Conservation (phyloP, 2,113 vertebrate genomes). For the Thamnaconus septentrionalis region DNA sequence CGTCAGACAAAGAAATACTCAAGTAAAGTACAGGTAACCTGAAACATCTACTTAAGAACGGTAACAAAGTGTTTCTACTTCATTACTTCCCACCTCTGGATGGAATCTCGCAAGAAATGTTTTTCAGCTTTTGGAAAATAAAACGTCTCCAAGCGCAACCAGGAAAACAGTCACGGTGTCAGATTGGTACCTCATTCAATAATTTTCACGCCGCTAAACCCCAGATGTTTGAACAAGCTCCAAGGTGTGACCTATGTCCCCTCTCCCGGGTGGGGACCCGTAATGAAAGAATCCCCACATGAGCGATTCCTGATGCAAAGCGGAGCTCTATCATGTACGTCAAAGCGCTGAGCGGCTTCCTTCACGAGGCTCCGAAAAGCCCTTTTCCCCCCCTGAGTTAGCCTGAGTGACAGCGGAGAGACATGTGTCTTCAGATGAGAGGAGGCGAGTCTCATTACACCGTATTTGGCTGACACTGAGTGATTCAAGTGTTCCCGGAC, state of each 20-base stretch:
- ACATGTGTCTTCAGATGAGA: slow-evolving; percentile 76
- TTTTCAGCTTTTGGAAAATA: slow-evolving; percentile 42
- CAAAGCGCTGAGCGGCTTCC: slow-evolving; percentile 25
- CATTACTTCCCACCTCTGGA: no score
- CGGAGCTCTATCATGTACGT: slow-evolving; percentile 48
- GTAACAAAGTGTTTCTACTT: no score
- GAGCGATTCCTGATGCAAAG: slow-evolving; percentile 60
- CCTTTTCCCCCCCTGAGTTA: slow-evolving; percentile 52
- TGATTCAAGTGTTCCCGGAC: slow-evolving; percentile 78
- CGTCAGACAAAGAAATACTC: no score
- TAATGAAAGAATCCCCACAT: slow-evolving; percentile 65
- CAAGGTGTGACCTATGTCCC: slow-evolving; percentile 60
- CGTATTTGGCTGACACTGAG: slow-evolving; percentile 75
- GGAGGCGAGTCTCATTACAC: slow-evolving; percentile 76
- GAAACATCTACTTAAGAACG: no score
- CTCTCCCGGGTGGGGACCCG: slow-evolving; percentile 29
- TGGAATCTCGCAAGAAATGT: background rate
- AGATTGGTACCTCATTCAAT: slow-evolving; percentile 49
- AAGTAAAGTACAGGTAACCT: no score
- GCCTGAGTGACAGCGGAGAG: slow-evolving; percentile 75
- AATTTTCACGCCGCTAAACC: slow-evolving; percentile 47
- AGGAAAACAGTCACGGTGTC: slow-evolving; percentile 32
- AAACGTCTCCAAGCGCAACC: slow-evolving; percentile 26
- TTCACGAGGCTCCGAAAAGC: slow-evolving; percentile 65
- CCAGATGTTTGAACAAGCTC: slow-evolving; percentile 65